Conservation (phyloP, 2,113 vertebrate genomes). For the Cygnus buccinator region DNA sequence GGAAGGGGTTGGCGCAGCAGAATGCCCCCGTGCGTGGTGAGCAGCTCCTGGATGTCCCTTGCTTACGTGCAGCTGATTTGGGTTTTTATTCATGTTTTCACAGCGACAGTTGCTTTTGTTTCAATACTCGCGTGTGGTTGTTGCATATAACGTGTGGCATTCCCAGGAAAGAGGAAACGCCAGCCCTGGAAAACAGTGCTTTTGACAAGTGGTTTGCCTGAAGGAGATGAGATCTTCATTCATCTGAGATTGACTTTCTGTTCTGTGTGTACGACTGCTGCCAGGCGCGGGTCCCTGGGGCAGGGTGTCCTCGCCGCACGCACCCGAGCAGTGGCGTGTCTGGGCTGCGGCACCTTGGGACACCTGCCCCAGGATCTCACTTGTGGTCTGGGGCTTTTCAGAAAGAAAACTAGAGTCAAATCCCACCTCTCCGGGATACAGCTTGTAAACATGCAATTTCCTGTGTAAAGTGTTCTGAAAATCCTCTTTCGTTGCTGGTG, state of each 20-base stretch:
- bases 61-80: fast-evolving
- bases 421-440: background rate
- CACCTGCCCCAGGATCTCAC: background rate
- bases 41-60: fast-evolving
- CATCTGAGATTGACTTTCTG: background rate
- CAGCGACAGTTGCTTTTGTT: background rate
- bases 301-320: background rate
- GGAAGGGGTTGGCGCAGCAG: background rate
- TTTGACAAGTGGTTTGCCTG: background rate
- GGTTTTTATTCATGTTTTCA: background rate
- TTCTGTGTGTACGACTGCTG: no score
- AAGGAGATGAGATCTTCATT: background rate
- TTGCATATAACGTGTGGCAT: background rate
- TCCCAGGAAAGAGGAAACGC: background rate
- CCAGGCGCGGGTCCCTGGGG: no score
- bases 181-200: background rate
- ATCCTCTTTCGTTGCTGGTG: no score
- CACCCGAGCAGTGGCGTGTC: no score
- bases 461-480: background rate
- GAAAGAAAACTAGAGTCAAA: background rate
- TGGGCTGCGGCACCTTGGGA: no score
- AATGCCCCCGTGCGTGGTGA: background rate
- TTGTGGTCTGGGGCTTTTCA: no score
- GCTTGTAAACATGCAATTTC: background rate
- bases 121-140: background rate